A percentile compares a stretch with the other conserved stretches of the same genome.
phyloP scores from a whole-genome alignment of 2,888 invertebrate species.

The Alentia gelatinosa region DNA sequence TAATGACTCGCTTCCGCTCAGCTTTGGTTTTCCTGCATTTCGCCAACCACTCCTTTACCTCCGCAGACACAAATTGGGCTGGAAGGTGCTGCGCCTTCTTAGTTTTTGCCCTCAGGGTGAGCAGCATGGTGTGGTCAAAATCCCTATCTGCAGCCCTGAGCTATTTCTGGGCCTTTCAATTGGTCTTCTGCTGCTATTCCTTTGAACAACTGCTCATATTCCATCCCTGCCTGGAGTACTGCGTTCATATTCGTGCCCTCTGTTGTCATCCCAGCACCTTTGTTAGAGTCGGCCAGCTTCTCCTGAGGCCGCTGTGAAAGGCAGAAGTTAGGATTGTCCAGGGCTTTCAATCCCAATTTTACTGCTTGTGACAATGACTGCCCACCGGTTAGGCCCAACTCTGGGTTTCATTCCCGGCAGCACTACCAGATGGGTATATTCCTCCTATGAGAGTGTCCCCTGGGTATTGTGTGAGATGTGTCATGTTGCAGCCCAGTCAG shows the following conservation, averaged over 20 bases:
- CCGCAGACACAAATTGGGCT: neutral
- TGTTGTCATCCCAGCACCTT: neutral
- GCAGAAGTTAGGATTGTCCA: neutral
- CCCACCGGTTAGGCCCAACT: no score
- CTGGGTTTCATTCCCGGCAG: neutral
- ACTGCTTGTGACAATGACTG: neutral
- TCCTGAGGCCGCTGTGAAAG: neutral
- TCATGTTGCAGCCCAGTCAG: no score
- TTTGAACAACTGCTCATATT: neutral
- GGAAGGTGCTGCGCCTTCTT: neutral
- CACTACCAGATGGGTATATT: neutral
- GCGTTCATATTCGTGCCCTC: neutral
- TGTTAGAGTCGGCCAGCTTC: neutral
- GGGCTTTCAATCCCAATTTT: neutral
- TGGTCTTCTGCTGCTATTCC: neutral
- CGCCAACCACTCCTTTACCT: neutral
- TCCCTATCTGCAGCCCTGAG: neutral
- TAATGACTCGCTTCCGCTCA: no score
- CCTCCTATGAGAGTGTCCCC: neutral
- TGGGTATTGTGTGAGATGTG: neutral
- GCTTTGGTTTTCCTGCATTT: neutral
- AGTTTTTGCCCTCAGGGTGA: neutral
- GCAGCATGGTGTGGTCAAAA: neutral
- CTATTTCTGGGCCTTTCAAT: neutral
- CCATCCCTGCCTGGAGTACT: neutral